These are phyloP conservation scores for Taphrorychus bicolor DNA, from an alignment of 2,888 invertebrate genomes.

Conservation along the genomic window DNA sequence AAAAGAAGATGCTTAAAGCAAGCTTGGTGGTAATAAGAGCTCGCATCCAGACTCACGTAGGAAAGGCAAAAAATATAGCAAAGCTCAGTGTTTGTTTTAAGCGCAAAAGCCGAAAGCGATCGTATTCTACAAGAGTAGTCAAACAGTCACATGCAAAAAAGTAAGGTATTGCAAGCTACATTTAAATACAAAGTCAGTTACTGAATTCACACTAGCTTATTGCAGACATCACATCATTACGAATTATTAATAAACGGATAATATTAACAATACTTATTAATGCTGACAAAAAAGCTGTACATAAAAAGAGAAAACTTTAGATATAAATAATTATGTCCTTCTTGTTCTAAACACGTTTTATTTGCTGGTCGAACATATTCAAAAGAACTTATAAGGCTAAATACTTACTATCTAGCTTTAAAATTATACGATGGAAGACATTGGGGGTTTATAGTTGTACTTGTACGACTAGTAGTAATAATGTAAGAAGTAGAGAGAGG, in stretches of 20 bases:
- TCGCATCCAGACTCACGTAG: not conserved
- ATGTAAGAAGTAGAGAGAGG: no score
- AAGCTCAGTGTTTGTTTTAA: no score
- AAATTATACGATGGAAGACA: not conserved
- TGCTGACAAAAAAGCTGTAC: no score
- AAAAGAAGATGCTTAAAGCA: no score
- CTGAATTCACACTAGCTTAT: conserved; percentile 20
- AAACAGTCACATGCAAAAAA: not conserved
- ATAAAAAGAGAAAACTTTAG: no score
- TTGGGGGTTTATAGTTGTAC: not conserved
- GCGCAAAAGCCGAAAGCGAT: not conserved
- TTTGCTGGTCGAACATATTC: not conserved
- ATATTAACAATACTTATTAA: no score
- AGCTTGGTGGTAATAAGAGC: no score
- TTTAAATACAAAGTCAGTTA: conserved; percentile 12
- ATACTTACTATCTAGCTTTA: not conserved
- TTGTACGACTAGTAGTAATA: no score
- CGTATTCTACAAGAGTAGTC: not conserved
- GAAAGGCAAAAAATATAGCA: no score
- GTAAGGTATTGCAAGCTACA: not conserved
- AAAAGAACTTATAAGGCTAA: not conserved
- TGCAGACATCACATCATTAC: not conserved
- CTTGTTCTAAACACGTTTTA: not conserved
- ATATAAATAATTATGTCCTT: not conserved
- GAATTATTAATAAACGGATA: no score